Conservation (phyloP, 2,888 invertebrate species). For the Campoletis raptor region DNA sequence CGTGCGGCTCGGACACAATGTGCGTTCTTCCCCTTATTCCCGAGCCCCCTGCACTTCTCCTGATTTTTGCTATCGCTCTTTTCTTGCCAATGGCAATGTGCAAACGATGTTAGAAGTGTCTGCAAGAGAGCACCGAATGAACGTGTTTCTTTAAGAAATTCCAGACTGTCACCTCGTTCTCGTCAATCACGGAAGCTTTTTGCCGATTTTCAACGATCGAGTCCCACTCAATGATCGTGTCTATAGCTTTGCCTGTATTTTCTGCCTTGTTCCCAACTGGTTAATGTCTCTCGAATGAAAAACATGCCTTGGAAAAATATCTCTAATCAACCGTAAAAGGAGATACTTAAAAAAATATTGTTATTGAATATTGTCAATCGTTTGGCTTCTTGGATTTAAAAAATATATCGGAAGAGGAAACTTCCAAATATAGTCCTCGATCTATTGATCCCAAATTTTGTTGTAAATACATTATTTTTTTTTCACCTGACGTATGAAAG, state of each 20-base stretch:
- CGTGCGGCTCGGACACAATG: conserved; percentile 76
- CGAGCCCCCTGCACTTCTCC: background rate
- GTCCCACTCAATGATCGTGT: background rate
- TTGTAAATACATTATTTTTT: too few species aligned
- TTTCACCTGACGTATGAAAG: background rate
- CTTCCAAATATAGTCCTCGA: too few species aligned
- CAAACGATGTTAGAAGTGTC: conserved; percentile 51
- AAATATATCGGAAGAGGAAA: background rate
- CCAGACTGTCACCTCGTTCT: conserved; percentile 49
- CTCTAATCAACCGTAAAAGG: background rate
- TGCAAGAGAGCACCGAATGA: conserved; percentile 65
- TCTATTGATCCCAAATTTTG: too few species aligned
- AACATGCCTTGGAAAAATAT: background rate
- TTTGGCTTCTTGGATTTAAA: background rate
- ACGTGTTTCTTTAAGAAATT: conserved; percentile 56
- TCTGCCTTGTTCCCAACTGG: background rate
- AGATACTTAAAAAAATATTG: background rate
- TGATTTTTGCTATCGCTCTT: conserved; percentile 16
- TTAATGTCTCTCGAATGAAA: background rate
- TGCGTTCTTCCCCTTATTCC: conserved; percentile 26
- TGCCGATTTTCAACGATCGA: conserved; percentile 31
- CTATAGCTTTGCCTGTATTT: background rate
- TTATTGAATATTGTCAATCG: background rate
- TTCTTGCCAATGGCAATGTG: conserved; percentile 52
- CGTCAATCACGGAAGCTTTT: conserved; percentile 37